phyloP scores from a whole-genome alignment of 1,140 invertebrate species.

The Saccostrea glomerata region DNA sequence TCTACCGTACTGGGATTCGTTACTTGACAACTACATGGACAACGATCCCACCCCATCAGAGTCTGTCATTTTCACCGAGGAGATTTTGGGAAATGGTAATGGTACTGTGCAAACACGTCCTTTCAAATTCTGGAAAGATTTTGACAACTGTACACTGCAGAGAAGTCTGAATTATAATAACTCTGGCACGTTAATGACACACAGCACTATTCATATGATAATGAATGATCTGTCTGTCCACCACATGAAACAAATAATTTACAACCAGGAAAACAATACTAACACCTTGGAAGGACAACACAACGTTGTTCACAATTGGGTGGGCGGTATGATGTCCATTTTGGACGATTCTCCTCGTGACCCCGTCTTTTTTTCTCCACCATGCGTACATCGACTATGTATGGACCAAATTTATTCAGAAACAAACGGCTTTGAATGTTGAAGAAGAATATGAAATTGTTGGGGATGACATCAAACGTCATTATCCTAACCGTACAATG shows the following conservation, averaged over 20 bases:
- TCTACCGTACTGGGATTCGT: background rate
- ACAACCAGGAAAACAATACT: slow-evolving; percentile 28
- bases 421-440: slow-evolving; percentile 54
- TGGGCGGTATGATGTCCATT: slow-evolving; percentile 59
- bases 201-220: background rate
- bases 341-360: slow-evolving; percentile 55
- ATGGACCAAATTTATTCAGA: slow-evolving; percentile 76
- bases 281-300: slow-evolving; percentile 55
- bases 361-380: slow-evolving; percentile 65
- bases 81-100: no score
- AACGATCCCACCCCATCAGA: background rate
- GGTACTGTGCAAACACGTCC: no score
- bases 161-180: background rate
- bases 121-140: background rate
- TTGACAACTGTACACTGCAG: no score
- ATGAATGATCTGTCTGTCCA: background rate
- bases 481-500: background rate
- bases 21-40: background rate
- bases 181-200: background rate
- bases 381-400: slow-evolving; percentile 77
- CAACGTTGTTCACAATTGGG: slow-evolving; percentile 55
- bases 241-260: slow-evolving; percentile 17
- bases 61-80: no score
- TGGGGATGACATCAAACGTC: slow-evolving; percentile 27
- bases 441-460: slow-evolving; percentile 54